These are phyloP conservation scores for Muscidifurax raptorellus DNA, from an alignment of 1,140 invertebrate species.

Conservation along the genomic window DNA sequence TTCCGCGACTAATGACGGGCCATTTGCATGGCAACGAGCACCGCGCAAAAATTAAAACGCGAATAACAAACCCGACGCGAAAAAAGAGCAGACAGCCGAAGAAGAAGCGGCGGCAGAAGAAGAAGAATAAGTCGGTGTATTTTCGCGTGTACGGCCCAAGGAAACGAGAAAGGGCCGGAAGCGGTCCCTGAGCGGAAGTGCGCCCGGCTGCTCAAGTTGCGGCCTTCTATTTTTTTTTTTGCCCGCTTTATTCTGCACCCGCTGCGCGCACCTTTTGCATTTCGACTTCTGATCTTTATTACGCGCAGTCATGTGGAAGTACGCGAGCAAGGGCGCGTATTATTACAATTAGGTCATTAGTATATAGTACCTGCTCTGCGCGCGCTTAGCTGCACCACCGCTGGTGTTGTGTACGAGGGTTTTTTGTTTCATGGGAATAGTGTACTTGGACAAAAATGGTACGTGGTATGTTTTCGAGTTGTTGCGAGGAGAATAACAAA, in stretches of 20 bases:
- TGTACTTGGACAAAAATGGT: neutral
- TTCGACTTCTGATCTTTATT: neutral
- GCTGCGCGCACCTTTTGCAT: neutral
- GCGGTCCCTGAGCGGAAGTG: neutral
- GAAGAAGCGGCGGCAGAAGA: neutral
- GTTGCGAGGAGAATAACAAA: neutral
- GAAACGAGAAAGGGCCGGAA: constrained; percentile 17
- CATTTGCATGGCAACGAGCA: neutral
- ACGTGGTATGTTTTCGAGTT: neutral
- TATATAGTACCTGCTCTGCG: neutral
- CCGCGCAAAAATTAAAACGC: neutral
- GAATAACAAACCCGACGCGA: neutral
- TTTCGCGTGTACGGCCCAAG: neutral
- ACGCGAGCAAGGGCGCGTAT: neutral
- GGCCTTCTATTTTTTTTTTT: constrained; percentile 11
- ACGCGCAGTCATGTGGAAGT: neutral
- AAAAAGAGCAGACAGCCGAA: neutral
- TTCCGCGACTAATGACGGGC: neutral
- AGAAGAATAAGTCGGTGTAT: neutral
- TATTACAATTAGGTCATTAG: constrained; percentile 26
- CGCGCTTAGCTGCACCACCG: neutral
- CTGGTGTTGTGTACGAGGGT: neutral
- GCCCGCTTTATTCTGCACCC: neutral
- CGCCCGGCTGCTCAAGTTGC: neutral
- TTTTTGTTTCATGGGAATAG: neutral